These are phyloP conservation scores for Drosophila simulans DNA, from an alignment of 1,140 invertebrate species.

Conservation along the genomic window DNA sequence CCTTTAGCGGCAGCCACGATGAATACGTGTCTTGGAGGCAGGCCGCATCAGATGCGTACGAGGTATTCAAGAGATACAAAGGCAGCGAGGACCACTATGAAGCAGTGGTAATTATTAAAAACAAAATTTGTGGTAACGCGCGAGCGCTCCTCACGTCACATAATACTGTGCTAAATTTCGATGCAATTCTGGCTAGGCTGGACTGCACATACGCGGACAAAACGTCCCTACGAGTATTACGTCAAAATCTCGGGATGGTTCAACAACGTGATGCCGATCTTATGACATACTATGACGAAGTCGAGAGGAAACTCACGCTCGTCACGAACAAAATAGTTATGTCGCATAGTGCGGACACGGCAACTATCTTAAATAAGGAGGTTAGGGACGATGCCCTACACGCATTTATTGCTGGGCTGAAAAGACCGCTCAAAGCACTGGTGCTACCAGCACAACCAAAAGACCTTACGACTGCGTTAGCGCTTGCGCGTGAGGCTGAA, in stretches of 20 bases:
- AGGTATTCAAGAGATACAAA: constrained; percentile 1
- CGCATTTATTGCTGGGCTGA: too few species aligned
- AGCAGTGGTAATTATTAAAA: constrained; percentile 2
- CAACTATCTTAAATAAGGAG: neutral
- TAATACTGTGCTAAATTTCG: constrained; percentile 1
- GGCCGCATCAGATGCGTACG: neutral
- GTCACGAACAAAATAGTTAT: constrained; percentile 13
- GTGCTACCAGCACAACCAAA: too few species aligned
- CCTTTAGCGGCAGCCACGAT: constrained; percentile 2
- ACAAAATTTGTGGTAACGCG: constrained; percentile 1
- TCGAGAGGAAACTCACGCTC: constrained; percentile 7
- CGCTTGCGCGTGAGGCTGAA: constrained; percentile 1
- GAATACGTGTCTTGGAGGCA: too few species aligned
- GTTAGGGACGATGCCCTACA: too few species aligned
- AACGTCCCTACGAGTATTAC: constrained; percentile 8
- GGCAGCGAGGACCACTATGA: constrained; percentile 1
- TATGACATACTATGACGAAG: constrained; percentile 5
- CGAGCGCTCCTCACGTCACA: neutral
- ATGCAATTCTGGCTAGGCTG: constrained; percentile 14
- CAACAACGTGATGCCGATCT: constrained; percentile 4
- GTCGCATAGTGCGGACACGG: constrained; percentile 1
- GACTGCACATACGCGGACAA: constrained; percentile 15
- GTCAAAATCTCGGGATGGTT: constrained; percentile 1
- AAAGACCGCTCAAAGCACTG: too few species aligned
- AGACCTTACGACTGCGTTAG: too few species aligned